phyloP scores from a whole-genome alignment of 2,113 vertebrate genomes.

The Cochlearius cochlearius region DNA sequence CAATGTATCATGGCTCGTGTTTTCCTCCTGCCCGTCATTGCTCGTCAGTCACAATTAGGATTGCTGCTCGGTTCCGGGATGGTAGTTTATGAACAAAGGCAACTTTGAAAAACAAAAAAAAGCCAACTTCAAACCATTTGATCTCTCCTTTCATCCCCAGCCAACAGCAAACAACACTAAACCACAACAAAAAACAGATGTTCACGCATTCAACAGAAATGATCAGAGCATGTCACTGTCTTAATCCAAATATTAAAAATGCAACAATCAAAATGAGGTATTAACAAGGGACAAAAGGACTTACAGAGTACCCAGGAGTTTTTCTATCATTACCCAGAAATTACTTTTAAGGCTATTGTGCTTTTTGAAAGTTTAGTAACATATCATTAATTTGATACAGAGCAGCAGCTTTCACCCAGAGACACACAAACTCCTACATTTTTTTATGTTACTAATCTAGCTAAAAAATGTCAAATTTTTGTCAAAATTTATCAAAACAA shows the following conservation, averaged over 20 bases:
- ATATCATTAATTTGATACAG: not conserved
- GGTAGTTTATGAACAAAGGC: constrained; percentile 33
- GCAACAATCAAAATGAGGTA: constrained; percentile 39
- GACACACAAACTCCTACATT: not conserved
- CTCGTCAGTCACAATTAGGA: constrained; percentile 42
- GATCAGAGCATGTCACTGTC: constrained; percentile 47
- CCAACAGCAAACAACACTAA: constrained; percentile 44
- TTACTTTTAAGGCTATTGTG: not conserved
- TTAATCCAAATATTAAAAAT: constrained; percentile 57
- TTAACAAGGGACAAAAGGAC: constrained; percentile 33
- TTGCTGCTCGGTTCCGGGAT: not conserved
- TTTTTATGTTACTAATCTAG: not conserved
- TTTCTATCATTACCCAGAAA: not conserved
- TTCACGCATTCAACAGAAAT: constrained; percentile 1
- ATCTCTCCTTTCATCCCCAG: constrained; percentile 50
- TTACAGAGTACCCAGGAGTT: not conserved
- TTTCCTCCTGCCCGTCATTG: not conserved
- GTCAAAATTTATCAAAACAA: not conserved
- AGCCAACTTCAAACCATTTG: constrained; percentile 35
- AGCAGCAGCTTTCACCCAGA: not conserved
- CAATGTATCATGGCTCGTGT: not conserved
- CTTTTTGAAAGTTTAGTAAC: not conserved
- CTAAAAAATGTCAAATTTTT: not conserved
- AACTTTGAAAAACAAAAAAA: constrained; percentile 32
- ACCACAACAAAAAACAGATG: constrained; percentile 40